phyloP scores from a whole-genome alignment of 2,797 vertebrate species.

The Gila robusta region DNA sequence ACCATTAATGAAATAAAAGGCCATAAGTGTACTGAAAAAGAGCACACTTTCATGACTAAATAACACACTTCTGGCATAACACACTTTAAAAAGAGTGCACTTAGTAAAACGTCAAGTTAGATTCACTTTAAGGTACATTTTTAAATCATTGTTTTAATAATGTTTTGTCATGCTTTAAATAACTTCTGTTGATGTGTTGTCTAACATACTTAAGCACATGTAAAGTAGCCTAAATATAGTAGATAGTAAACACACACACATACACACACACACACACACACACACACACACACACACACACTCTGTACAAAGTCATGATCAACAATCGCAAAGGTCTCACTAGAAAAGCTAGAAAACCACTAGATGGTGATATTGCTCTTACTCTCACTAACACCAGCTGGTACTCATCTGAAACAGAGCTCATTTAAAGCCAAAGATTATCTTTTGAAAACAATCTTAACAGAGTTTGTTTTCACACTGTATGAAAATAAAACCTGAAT shows the following conservation, averaged over 20 bases:
- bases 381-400: background rate
- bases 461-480: background rate
- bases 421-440: background rate
- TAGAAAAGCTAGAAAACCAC: conserved; percentile 10
- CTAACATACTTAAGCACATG: background rate
- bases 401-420: background rate
- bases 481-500: background rate
- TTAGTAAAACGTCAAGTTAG: background rate
- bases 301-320: background rate
- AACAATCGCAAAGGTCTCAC: background rate
- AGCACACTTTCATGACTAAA: background rate
- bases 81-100: background rate
- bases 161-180: too few species aligned
- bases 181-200: background rate
- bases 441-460: background rate
- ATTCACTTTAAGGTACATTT: background rate
- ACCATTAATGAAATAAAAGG: background rate
- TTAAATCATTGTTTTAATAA: background rate
- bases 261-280: background rate
- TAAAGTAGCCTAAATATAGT: background rate
- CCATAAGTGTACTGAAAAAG: background rate
- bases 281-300: background rate
- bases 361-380: conserved; percentile 61
- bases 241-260: too few species aligned
- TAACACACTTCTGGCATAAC: background rate